Evolutionary conservation across 1,140 invertebrate genomes (phyloP), one percentile per base, ranked within the genome.

Genomic region (Bilobella aurantiaca): DNA sequence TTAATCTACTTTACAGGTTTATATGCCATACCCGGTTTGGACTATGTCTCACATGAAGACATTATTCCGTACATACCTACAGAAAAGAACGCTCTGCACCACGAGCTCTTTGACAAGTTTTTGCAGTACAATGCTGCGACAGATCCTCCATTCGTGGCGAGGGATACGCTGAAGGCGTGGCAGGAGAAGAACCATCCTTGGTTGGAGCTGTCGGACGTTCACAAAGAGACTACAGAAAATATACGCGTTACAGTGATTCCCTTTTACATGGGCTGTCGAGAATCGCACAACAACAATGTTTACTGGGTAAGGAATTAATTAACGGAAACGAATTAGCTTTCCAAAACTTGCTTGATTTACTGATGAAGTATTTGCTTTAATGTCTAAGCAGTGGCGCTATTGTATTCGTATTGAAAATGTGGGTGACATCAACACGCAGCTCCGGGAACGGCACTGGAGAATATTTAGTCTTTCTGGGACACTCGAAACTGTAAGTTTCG

Each of bases 181-280:
- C 93, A 97, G 78, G 91, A 96, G 74, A 95, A 94, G 75, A 97
- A 97, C 80, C 92, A 97, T 79, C 92, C 93, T 0, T 97, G 93
- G 93, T 76, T 98, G 42, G 91, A 97, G 75, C 79, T 98, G 57
- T 94, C 92, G 32, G 93, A 97, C 80, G 94, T 98, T n/a, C 93
- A 97, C 76, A 90, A 93, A 75, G 93, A 98, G 81, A 98, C 93
- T 0, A 98, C 95, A 0, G 93, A 98, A 78, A 89, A 90, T 77
- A 87, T 98, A 69, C 81, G 94, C 23, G 87, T 98, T 3, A 98
- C 95, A 12, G 95, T 97, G 1, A 98, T 96, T 77, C 95, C 95
- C 2, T 98, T 98, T 79, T 98, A 96, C 76, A 94, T 96, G 89
- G 92, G 92, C 29, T 93, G 89, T 73, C 82, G 92, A 70, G 90